Conservation (phyloP, 1,140 invertebrate species). For the Aphelinus certus region DNA sequence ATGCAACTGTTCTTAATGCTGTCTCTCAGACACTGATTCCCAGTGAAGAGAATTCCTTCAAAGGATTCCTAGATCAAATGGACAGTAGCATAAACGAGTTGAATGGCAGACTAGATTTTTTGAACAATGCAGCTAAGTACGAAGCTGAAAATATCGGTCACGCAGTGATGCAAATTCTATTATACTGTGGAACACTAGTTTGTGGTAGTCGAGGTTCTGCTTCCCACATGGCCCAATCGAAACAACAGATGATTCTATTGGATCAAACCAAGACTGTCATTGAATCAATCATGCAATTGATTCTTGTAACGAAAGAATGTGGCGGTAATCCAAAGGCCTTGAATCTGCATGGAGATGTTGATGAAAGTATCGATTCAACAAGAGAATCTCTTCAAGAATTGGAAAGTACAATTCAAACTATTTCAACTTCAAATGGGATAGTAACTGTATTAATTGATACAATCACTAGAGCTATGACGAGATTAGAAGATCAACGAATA, state of each 20-base stretch:
- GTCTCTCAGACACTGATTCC: conserved; percentile 83
- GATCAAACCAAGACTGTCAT: conserved; percentile 95
- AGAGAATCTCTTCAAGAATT: conserved; percentile 86
- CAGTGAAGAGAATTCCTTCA: conserved; percentile 79
- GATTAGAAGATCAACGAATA: conserved; percentile 76
- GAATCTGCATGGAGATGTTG: conserved; percentile 82
- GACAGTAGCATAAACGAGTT: conserved; percentile 80
- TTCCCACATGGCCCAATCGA: conserved; percentile 88
- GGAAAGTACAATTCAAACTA: conserved; percentile 80
- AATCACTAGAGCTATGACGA: conserved; percentile 85
- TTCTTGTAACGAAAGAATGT: conserved; percentile 87
- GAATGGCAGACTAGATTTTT: conserved; percentile 81
- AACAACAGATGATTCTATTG: conserved; percentile 87
- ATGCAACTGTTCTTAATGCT: conserved; percentile 86
- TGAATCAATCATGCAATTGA: conserved; percentile 87
- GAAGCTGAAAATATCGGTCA: conserved; percentile 96
- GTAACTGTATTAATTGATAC: conserved; percentile 89
- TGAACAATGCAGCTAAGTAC: conserved; percentile 83
- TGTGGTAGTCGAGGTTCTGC: conserved; percentile 85
- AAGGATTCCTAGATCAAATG: conserved; percentile 84
- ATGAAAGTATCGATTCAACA: conserved; percentile 82
- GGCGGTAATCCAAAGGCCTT: conserved; percentile 92
- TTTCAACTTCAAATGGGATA: conserved; percentile 87
- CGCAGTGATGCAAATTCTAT: conserved; percentile 82
- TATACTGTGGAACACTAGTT: conserved; percentile 87